Evolutionary conservation across 2,113 vertebrate species (phyloP).

Genomic region (Notothenia rossii): DNA sequence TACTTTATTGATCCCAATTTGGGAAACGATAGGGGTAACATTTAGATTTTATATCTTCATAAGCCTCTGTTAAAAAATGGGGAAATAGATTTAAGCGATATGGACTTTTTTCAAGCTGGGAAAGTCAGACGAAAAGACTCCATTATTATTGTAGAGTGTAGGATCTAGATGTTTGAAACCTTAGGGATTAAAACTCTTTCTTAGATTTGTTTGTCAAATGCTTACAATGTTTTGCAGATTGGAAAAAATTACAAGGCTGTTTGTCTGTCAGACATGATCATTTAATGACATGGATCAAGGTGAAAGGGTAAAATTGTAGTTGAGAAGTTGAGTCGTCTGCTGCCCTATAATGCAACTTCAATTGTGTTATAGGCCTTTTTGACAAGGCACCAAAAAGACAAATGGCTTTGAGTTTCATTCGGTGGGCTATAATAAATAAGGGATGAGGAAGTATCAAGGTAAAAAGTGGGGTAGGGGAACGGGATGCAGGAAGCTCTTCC

Average conservation of each 20-base stretch:
- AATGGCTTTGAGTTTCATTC: constrained; percentile 1
- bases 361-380: background rate
- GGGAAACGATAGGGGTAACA: background rate
- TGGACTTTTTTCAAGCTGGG: background rate
- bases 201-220: background rate
- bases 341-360: background rate
- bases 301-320: background rate
- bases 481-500: constrained; percentile 20
- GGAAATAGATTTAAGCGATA: background rate
- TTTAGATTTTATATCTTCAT: background rate
- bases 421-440: constrained; percentile 1
- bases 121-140: background rate
- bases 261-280: background rate
- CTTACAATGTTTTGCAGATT: too few species aligned
- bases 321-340: background rate
- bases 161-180: background rate
- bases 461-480: background rate
- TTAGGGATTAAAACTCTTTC: too few species aligned
- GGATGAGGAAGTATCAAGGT: constrained; percentile 14
- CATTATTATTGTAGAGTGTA: background rate
- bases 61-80: background rate
- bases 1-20: too few species aligned
- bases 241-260: background rate
- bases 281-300: constrained; percentile 1
- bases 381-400: background rate